Evolutionary conservation across 2,888 invertebrate genomes (phyloP), one percentile per base, ranked within the genome.

Genomic region (Xiphydria camelus): DNA sequence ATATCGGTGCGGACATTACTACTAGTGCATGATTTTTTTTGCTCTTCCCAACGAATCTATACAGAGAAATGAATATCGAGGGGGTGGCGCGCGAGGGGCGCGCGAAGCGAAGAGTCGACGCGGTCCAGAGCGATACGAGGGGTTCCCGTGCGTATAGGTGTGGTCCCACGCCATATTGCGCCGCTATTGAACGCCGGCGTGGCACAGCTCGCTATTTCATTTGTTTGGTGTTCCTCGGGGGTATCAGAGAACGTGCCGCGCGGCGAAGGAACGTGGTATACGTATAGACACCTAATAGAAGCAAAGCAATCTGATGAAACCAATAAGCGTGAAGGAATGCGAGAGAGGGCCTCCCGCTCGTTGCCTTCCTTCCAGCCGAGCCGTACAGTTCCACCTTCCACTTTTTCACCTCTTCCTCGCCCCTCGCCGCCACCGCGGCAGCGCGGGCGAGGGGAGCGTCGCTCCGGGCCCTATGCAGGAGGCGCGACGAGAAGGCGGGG

Each of bases 251-350:
- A 69, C 68, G 68, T 66, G 68, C 66, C 59, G 58, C 43, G 36
- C 40, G 40, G 34, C 29, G 41, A 19, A n/a, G 37, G 60, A 60
- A 67, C 62, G 61, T 63, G 63, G 64, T 65, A 66, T 62, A 59
- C 57, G 61, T 61, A 58, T 61, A 61, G 66, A 66, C 63, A 62
- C 62, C 67, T 69, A 66, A 70, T 68, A 67, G 68, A 66, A 70
- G 63, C 63, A 64, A 67, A 62, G 67, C 64, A 68, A 70, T 72
- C 68, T 68, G 69, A 72, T 71, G 70, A 68, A 73, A 73, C 68
- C 71, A 72, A 73, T 71, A 68, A 71, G 64, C 71, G 71, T 69
- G 72, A 70, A 66, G 71, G 72, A 73, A 73, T 73, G 65, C 62
- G 59, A 53, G 41, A 39, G 48, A 33, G 32, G 14, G 17, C 34